Base-by-base conservation (phyloP, 1,140 invertebrate genomes). In the Sycophaga agraensis region DNA sequence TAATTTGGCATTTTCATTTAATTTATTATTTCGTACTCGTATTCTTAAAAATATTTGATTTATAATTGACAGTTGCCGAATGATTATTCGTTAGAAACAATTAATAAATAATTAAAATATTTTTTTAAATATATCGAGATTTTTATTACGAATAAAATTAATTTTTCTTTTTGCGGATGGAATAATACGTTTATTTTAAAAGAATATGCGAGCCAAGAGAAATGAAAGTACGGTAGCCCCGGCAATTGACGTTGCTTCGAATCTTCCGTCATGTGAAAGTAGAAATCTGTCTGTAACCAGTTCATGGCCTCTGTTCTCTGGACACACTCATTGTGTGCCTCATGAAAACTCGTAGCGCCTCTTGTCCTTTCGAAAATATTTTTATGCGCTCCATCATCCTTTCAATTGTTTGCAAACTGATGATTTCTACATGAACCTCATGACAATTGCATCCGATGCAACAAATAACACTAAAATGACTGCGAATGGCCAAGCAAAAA, bases 211-310 rank as follows among this genome's bases (percentile, higher is more conserved):
- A 24, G 14, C 19, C 49, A 63, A 53, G 62, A 63, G 54, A 65
- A 65, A 59, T 61, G 48, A 59, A 56, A 58, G 61, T 57, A 45
- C 54, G 26, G 60, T 45, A 63, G 60, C 21, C 54, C 16, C 8
- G 42, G 19, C 42, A 35, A 55, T 62, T 65, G 59, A 62, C 55
- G 53, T 45, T 58, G 49, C 51, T 39, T 54, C 45, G 49, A 65
- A 54, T 62, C 49, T 53, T 57, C 64, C 59, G 50, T 62, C 64
- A 65, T 42, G 64, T 61, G 64, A 65, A 65, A 65, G 64, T 65
- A 65, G 64, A 65, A 65, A 65, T 65, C 64, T 62, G 64, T 56
- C 58, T 17, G 56, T 59, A 64, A 54, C 63, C 63, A 64, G 63
- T 65, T 61, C 54, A 65, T 58, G 64, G 59, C 59, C 59, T 58